phyloP scores from a whole-genome alignment of 2,888 invertebrate genomes.

The Trichopoda pennipes region DNA sequence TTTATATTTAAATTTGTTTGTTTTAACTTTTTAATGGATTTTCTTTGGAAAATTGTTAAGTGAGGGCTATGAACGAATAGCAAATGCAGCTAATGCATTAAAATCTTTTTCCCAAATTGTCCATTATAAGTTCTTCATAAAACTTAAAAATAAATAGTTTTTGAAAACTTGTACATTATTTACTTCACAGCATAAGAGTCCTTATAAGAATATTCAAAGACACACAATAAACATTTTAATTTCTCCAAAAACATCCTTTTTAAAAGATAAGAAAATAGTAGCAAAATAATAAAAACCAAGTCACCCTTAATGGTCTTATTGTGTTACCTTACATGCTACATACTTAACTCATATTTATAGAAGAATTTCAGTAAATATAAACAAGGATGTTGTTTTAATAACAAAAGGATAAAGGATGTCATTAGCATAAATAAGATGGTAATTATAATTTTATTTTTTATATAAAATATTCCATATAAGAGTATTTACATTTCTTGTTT shows the following conservation, averaged over 20 bases:
- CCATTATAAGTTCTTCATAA: constrained; percentile 59
- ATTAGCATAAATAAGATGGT: constrained; percentile 66
- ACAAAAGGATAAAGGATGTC: constrained; percentile 58
- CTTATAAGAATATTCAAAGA: constrained; percentile 19
- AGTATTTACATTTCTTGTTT: constrained; percentile 3
- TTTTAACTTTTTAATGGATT: constrained; percentile 4
- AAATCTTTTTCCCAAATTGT: constrained; percentile 66
- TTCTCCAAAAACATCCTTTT: constrained; percentile 10
- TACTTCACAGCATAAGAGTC: constrained; percentile 12
- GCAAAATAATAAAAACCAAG: constrained; percentile 28
- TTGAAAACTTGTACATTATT: constrained; percentile 2
- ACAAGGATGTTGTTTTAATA: constrained; percentile 35
- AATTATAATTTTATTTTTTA: constrained; percentile 63
- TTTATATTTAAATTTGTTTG: constrained; percentile 2
- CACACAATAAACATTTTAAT: not conserved
- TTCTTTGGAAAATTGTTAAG: constrained; percentile 7
- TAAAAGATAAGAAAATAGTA: constrained; percentile 50
- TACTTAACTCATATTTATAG: constrained; percentile 5
- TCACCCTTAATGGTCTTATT: not conserved
- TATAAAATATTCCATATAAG: constrained; percentile 35
- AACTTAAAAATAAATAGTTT: constrained; percentile 30
- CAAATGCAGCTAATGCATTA: constrained; percentile 62
- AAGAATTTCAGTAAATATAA: constrained; percentile 18
- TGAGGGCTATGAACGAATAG: constrained; percentile 6
- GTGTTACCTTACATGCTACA: not conserved